Evolutionary conservation across 2,888 invertebrate genomes (phyloP), one percentile per base, ranked within the genome.

Genomic region (Stenotaenia linearis): DNA sequence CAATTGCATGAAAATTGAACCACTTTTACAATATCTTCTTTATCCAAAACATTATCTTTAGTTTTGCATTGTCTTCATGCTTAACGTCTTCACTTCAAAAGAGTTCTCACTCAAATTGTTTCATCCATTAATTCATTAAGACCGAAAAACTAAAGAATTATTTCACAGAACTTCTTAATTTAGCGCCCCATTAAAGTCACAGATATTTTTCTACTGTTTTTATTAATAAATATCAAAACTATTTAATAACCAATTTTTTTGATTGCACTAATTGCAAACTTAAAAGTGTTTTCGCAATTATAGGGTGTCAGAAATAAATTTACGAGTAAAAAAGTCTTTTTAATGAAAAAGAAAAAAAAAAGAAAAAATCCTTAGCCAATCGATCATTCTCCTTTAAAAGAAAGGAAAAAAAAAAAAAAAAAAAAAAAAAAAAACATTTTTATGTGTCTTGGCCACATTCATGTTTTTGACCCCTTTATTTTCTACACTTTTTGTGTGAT

Each of bases 201-300:
- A n/a, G n/a, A n/a, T n/a, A n/a, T n/a, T n/a, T n/a, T n/a, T n/a
- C n/a, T n/a, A n/a, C n/a, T n/a, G 9, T 32, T 32, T 32, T 32
- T 32, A 9, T 32, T 32, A 6, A 32, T 32, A 6, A 32, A 32
- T 32, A 9, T 32, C 9, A 32, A 32, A 32, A 32, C 32, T 32
- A 6, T 32, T 32, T 32, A 32, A 32, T 32, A 32, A 32, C 32
- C 4, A 32, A 6, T 32, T 32, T 32, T 32, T 32, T 32, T 32
- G 4, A 32, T 32, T 9, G 9, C 25, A 15, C 12, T 69, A 69
- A 69, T 69, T 23, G 28, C 15, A 1, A 69, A 69, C 9, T 0
- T 56, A 28, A 69, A 69, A 25, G 69, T 28, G 69, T 69, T 69
- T 69, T 69, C 7, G 50, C 69, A 69, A 69, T 69, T 28, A 56